Evolutionary conservation across 2,797 vertebrate species (phyloP).

Genomic region (Lemur catta): DNA sequence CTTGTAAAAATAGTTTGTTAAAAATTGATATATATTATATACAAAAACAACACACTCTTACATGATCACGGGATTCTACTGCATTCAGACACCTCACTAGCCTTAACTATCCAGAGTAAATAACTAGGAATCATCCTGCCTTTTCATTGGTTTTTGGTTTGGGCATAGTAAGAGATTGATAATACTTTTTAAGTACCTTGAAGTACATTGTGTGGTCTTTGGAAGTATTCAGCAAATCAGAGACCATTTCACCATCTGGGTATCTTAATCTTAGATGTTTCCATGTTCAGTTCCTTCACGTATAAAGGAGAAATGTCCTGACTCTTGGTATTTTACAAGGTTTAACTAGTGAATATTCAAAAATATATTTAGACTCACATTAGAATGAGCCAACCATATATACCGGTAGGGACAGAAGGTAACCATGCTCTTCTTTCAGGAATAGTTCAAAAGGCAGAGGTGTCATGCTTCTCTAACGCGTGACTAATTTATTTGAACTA

Average conservation of each 20-base stretch:
- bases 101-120: not conserved
- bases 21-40: not conserved
- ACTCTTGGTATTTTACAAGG: not conserved
- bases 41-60: not conserved
- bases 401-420: not conserved
- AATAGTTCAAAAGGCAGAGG: constrained; percentile 40
- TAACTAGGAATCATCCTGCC: not conserved
- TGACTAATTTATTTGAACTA: constrained; percentile 27
- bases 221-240: not conserved
- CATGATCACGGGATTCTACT: not conserved
- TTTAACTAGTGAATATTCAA: not conserved
- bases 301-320: not conserved
- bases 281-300: not conserved
- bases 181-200: not conserved
- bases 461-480: not conserved
- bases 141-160: not conserved
- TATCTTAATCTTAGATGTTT: not conserved
- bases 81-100: not conserved
- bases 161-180: not conserved
- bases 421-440: not conserved
- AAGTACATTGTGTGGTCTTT: not conserved
- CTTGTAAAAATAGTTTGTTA: not conserved
- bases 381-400: not conserved
- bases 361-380: not conserved
- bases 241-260: not conserved